Percentiles rank a stretch among this genome's conserved stretches.
These are phyloP conservation scores for Neogale vison DNA, from an alignment of 2,113 vertebrate species.

Conservation along the genomic window DNA sequence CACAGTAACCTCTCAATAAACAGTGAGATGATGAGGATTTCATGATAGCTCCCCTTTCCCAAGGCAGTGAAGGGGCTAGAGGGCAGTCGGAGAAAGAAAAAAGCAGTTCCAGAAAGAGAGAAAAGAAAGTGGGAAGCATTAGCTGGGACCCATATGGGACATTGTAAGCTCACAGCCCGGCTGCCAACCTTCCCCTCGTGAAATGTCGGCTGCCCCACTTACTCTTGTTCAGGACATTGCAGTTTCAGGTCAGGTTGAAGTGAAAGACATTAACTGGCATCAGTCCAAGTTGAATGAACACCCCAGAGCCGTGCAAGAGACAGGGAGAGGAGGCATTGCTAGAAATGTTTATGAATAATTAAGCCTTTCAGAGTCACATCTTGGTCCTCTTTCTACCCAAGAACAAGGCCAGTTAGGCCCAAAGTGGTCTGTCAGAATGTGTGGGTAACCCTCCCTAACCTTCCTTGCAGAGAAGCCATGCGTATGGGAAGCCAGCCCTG, in stretches of 20 bases:
- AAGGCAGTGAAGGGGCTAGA: background rate
- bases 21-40: background rate
- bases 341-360: background rate
- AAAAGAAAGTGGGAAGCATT: background rate
- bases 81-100: background rate
- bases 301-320: background rate
- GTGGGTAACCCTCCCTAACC: background rate
- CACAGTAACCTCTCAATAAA: background rate
- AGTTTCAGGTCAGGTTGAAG: constrained; percentile 71
- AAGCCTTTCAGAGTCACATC: background rate
- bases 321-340: background rate
- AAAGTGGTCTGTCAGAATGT: too few species aligned
- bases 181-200: constrained; percentile 18
- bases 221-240: constrained; percentile 43
- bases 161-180: background rate
- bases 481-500: constrained; percentile 2
- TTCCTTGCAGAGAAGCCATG: background rate
- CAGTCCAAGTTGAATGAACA: constrained; percentile 49
- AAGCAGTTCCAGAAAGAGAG: background rate
- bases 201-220: constrained; percentile 64
- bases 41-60: background rate
- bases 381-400: background rate
- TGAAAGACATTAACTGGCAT: constrained; percentile 12
- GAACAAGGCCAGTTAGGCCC: background rate
- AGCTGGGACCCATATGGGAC: background rate